Conservation (phyloP, 1,140 invertebrate species). For the Daktulosphaira vitifoliae region DNA sequence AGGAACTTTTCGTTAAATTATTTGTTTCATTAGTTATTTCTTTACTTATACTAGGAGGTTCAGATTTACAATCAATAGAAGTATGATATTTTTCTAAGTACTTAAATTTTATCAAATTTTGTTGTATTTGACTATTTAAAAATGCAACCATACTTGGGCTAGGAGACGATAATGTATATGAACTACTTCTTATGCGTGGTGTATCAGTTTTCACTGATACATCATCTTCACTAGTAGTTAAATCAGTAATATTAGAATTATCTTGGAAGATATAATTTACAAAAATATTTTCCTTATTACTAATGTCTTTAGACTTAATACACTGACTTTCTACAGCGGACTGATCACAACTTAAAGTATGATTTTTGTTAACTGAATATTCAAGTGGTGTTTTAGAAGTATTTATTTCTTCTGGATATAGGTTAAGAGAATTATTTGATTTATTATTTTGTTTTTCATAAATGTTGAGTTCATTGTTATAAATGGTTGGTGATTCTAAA, state of each 20-base stretch:
- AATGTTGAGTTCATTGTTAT: constrained; percentile 1
- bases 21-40: neutral
- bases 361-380: neutral
- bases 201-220: neutral
- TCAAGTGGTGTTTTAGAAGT: neutral
- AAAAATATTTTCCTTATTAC: neutral
- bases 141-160: constrained; percentile 32
- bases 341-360: neutral
- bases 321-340: neutral
- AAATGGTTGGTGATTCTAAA: neutral
- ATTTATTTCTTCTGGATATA: neutral
- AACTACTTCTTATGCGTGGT: constrained; percentile 22
- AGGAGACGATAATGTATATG: constrained; percentile 31
- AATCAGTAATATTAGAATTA: neutral
- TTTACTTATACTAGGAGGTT: neutral
- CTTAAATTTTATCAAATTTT: constrained; percentile 12
- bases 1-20: constrained; percentile 10
- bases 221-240: neutral
- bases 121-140: constrained; percentile 24
- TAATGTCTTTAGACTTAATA: neutral
- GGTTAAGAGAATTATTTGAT: neutral
- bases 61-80: constrained; percentile 15
- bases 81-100: neutral
- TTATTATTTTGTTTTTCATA: neutral
- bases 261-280: neutral